Conservation (phyloP, 2,797 vertebrate species). For the Loriculus beryllinus region DNA sequence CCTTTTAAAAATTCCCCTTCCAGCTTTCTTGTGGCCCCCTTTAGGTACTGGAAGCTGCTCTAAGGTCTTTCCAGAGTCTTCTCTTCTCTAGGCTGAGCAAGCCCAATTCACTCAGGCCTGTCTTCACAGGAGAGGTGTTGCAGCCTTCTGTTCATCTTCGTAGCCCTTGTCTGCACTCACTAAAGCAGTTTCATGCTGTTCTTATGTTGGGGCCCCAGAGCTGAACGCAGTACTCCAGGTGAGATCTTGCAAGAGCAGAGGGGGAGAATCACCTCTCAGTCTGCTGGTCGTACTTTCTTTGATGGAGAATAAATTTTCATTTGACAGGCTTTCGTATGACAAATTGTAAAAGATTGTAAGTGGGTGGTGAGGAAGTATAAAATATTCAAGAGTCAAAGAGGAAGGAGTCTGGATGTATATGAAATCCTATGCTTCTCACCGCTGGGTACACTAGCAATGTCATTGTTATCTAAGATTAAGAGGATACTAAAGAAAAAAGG, state of each 20-base stretch:
- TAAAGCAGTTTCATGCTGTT: not conserved
- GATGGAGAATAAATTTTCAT: not conserved
- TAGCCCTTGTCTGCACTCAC: not conserved
- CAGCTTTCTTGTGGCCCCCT: not conserved
- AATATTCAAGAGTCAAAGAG: not conserved
- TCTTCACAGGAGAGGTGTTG: not conserved
- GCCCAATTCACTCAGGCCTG: not conserved
- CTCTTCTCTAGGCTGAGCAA: not conserved
- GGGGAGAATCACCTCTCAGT: not conserved
- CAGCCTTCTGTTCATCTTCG: not conserved
- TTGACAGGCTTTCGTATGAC: not conserved
- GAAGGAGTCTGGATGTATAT: not conserved
- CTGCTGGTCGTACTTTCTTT: not conserved
- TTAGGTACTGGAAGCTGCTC: not conserved
- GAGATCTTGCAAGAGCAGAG: not conserved
- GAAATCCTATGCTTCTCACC: not conserved
- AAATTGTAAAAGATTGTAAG: not conserved
- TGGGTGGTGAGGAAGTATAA: not conserved
- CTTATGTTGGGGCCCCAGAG: not conserved
- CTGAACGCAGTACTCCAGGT: not conserved
- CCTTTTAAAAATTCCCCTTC: not conserved
- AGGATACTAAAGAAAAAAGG: not conserved
- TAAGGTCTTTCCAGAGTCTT: not conserved
- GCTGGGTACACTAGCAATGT: not conserved
- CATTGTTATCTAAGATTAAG: not conserved